Evolutionary conservation across 2,113 vertebrate species (phyloP), one percentile per base, ranked within the genome.

Genomic region (Pteropus alecto): DNA sequence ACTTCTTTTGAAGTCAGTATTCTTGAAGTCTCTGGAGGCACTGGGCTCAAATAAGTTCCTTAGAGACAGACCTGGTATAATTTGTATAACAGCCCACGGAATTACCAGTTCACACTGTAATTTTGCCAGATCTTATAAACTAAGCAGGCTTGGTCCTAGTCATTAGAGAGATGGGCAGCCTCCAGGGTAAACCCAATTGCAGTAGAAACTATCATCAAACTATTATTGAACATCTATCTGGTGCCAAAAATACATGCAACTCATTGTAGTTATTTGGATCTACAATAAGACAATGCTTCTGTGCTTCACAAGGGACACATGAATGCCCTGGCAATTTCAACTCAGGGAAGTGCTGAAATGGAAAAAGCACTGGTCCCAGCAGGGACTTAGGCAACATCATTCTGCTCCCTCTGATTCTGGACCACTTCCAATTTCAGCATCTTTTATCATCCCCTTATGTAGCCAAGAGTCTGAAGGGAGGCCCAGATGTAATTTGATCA

Each of bases 191-290:
- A 96, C n/a, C 91, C 95, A 85, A 95, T 82, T 92, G 97, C 93
- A 89, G 51, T 84, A 97, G 95, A 97, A 98, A 97, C 95, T 97
- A 95, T 94, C 90, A 95, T 98, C 97, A 97, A 97, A 97, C 94
- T 97, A 97, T 97, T 97, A 97, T 95, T 83, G 90, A 97, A 95
- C 83, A 96, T 96, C 87, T 92, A 96, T 81, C 90, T 90, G 87
- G 83, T 94, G 95, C 97, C 97, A 97, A 97, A 97, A 97, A 86
- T 94, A 74, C 71, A 96, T 94, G 82, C 77, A 96, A 90, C 81
- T 94, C 94, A 94, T 93, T 90, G 90, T 81, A 95, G 93, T 90
- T 89, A 90, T 95, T 94, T 41, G 51, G 70, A 95, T 90, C 56
- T 58, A 24, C 41, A 96, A 93, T 70, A 93, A 95, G 94, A 94